These are phyloP conservation scores for Drosophila vallismaia DNA, from an alignment of 2,888 invertebrate genomes.

Conservation along the genomic window DNA sequence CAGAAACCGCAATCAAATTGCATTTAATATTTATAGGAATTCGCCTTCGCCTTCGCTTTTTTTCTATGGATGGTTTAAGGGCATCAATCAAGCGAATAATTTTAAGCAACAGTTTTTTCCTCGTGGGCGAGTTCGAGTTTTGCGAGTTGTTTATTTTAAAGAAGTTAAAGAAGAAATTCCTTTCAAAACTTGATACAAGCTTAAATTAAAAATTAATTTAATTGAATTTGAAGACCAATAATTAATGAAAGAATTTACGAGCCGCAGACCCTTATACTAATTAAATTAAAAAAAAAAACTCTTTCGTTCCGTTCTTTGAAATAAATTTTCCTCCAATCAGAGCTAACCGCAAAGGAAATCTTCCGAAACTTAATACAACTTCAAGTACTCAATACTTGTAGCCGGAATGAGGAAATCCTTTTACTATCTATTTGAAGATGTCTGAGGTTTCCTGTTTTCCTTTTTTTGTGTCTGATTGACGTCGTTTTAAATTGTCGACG, in stretches of 20 bases:
- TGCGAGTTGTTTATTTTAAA: background rate
- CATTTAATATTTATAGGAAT: constrained; percentile 70
- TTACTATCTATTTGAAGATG: constrained; percentile 46
- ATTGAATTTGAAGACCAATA: background rate
- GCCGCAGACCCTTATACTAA: background rate
- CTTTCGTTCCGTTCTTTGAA: constrained; percentile 14
- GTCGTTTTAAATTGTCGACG: constrained; percentile 47
- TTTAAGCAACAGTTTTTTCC: background rate
- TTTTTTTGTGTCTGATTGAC: constrained; percentile 50
- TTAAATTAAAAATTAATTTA: too few relatives aligned
- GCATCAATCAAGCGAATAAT: constrained; percentile 32
- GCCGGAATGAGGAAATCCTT: constrained; percentile 33
- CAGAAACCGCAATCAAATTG: constrained; percentile 66
- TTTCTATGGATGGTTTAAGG: constrained; percentile 5
- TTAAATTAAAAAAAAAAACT: constrained; percentile 25
- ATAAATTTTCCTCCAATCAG: constrained; percentile 21
- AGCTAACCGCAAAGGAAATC: constrained; percentile 20
- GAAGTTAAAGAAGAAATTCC: background rate
- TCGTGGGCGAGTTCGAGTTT: background rate
- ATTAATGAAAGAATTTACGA: constrained; percentile 9
- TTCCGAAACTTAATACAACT: constrained; percentile 41
- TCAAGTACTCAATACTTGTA: constrained; percentile 30
- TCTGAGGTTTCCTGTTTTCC: constrained; percentile 51
- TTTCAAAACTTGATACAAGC: too few relatives aligned
- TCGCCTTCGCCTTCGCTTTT: constrained; percentile 3